Percentiles rank a stretch among this genome's conserved stretches.
Evolutionary conservation across 2,797 vertebrate genomes (phyloP).

Genomic region (Eleutherodactylus coqui): DNA sequence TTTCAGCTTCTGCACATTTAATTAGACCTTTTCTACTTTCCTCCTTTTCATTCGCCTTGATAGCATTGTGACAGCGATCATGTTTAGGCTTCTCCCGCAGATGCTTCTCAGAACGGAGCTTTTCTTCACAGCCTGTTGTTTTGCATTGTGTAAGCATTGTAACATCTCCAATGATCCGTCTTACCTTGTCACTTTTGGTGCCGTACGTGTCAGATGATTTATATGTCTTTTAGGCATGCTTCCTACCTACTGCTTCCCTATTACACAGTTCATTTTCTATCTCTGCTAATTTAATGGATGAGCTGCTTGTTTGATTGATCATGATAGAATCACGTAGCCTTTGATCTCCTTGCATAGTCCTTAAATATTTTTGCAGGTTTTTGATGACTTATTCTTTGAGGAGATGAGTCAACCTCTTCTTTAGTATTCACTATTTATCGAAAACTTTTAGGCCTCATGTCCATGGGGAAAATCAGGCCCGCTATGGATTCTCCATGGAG

Average conservation of each 20-base stretch:
- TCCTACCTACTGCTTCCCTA: constrained; percentile 32
- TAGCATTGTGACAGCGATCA: constrained; percentile 25
- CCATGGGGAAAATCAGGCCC: too few relatives aligned
- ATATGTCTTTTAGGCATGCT: constrained; percentile 41
- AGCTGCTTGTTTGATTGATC: constrained; percentile 43
- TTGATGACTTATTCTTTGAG: constrained; percentile 6
- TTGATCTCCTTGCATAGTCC: constrained; percentile 14
- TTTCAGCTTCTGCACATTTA: constrained; percentile 42
- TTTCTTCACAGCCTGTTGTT: constrained; percentile 33
- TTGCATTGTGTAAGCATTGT: constrained; percentile 40
- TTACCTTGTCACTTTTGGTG: constrained; percentile 45
- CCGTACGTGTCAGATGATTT: constrained; percentile 39
- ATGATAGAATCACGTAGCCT: constrained; percentile 29
- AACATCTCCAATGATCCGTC: constrained; percentile 44
- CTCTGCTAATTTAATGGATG: constrained; percentile 44
- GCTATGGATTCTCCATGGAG: too few relatives aligned
- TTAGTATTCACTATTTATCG: neutral
- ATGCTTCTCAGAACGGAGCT: neutral
- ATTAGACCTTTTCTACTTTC: constrained; percentile 53
- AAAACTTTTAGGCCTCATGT: too few relatives aligned
- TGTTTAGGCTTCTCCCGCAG: constrained; percentile 16
- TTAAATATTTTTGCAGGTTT: constrained; percentile 26
- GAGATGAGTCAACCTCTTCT: neutral
- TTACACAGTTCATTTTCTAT: constrained; percentile 49
- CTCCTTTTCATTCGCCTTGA: constrained; percentile 25